A percentile compares a stretch with the other conserved stretches of the same genome.
Evolutionary conservation across 2,797 vertebrate species (phyloP).

Genomic region (Petrocephalus schoutedeni): DNA sequence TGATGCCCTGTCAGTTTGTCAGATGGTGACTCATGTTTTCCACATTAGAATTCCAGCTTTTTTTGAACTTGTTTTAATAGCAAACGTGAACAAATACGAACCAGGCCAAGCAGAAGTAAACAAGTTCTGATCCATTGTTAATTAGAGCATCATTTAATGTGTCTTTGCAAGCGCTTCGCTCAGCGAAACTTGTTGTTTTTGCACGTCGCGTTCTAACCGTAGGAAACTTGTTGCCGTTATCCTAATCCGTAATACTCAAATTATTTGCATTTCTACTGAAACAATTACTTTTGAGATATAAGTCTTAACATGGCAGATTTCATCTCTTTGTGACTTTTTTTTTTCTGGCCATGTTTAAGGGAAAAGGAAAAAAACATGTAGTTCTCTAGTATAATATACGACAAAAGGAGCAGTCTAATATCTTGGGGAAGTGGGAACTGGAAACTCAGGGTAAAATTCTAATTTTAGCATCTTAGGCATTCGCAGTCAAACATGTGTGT

Average conservation of each 20-base stretch:
- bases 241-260: background rate
- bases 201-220: background rate
- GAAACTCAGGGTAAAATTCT: background rate
- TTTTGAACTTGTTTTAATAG: slow-evolving; percentile 34
- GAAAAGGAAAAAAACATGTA: background rate
- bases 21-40: slow-evolving; percentile 44
- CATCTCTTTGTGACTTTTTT: background rate
- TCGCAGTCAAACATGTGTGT: background rate
- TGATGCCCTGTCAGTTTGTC: slow-evolving; percentile 19
- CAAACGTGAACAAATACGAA: slow-evolving; percentile 23
- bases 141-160: slow-evolving; percentile 26
- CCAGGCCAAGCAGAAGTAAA: slow-evolving; percentile 32
- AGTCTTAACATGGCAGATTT: background rate
- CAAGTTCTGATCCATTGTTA: slow-evolving; percentile 32
- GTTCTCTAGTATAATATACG: background rate
- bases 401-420: background rate
- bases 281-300: background rate
- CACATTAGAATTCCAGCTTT: slow-evolving; percentile 35
- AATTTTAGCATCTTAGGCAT: background rate
- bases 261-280: background rate
- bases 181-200: background rate
- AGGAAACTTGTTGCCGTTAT: background rate
- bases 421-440: background rate
- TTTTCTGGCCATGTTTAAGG: background rate
- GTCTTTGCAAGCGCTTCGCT: background rate